Conservation (phyloP, 2,888 invertebrate genomes). For the Folsomia manolachei region DNA sequence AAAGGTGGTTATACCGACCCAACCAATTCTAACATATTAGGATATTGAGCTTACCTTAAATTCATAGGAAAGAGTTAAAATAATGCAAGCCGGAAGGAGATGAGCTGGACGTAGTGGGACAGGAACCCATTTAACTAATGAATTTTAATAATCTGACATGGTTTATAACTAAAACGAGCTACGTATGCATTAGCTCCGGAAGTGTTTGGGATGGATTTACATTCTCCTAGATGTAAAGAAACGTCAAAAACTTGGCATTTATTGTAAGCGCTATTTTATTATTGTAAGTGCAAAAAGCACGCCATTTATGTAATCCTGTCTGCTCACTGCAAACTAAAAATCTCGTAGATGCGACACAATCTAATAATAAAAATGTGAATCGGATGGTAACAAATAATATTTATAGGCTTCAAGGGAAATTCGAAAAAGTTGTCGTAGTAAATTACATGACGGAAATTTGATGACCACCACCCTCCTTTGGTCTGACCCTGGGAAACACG, state of each 20-base stretch:
- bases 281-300: no score
- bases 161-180: not conserved
- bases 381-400: no score
- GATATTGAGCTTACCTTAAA: no score
- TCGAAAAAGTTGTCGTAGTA: not conserved
- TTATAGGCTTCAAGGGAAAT: not conserved
- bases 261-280: no score
- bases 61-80: not conserved
- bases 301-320: no score
- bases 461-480: slow-evolving; percentile 15
- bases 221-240: no score
- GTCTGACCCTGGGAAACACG: not conserved
- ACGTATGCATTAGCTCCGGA: not conserved
- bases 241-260: no score
- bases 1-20: no score
- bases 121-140: slow-evolving; percentile 15
- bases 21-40: no score
- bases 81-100: not conserved
- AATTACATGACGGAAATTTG: slow-evolving; percentile 22
- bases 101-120: slow-evolving; percentile 9
- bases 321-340: no score
- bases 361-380: no score
- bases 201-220: not conserved
- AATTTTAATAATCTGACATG: not conserved
- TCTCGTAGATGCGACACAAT: no score